Conservation (phyloP, 2,113 vertebrate species). For the Coturnix japonica region DNA sequence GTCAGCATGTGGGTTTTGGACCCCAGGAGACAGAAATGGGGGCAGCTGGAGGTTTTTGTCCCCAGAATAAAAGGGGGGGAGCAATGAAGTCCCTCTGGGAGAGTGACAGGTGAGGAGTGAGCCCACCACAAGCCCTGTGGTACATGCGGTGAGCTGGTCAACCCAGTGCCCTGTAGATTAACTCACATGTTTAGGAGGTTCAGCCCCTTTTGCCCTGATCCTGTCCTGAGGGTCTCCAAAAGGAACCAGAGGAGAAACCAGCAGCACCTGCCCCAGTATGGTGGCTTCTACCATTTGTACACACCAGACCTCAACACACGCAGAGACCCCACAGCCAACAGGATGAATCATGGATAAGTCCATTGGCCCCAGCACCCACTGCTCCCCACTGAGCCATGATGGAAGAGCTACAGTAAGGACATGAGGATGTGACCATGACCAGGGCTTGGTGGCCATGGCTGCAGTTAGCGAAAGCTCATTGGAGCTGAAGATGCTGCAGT, state of each 20-base stretch:
- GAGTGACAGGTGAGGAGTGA: accelerated
- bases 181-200: neutral
- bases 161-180: neutral
- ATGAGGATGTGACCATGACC: neutral
- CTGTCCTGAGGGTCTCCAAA: neutral
- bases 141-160: accelerated
- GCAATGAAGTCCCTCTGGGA: neutral
- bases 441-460: neutral
- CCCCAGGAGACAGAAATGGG: neutral
- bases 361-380: neutral
- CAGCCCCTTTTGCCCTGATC: neutral
- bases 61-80: neutral
- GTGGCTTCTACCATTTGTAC: neutral
- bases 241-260: neutral
- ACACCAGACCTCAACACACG: neutral
- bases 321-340: neutral
- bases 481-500: accelerated
- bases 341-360: neutral
- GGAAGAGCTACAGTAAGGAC: neutral
- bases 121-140: neutral
- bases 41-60: neutral
- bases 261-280: neutral
- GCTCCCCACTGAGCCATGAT: accelerated
- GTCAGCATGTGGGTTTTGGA: neutral
- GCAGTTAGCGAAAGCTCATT: neutral